Evolutionary conservation across 2,888 invertebrate species (phyloP).

Genomic region (Microchrysa polita): DNA sequence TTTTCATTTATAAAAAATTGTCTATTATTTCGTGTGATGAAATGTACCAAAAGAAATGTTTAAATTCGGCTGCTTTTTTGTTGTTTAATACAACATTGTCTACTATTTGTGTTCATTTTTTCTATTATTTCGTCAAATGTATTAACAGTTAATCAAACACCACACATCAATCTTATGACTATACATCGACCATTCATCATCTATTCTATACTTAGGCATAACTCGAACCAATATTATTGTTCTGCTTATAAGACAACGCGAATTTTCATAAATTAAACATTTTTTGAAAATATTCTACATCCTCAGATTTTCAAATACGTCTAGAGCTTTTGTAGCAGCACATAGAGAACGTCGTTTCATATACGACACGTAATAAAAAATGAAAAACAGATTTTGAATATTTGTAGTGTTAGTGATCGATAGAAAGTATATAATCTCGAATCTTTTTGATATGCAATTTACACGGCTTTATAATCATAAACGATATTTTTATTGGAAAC

Average conservation of each 20-base stretch:
- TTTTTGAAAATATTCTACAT: background rate
- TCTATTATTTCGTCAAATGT: too few relatives aligned
- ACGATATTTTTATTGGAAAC: too few relatives aligned
- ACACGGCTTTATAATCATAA: background rate
- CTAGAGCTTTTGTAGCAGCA: background rate
- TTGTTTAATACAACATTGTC: too few relatives aligned
- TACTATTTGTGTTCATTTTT: too few relatives aligned
- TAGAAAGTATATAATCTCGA: background rate
- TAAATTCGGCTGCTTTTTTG: too few relatives aligned
- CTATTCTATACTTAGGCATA: background rate
- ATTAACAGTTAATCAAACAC: too few relatives aligned
- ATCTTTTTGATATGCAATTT: background rate
- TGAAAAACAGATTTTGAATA: background rate
- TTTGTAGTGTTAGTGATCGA: background rate
- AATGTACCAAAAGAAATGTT: too few relatives aligned
- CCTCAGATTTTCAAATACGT: conserved; percentile 5
- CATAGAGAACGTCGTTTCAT: conserved; percentile 3
- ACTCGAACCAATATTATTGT: background rate
- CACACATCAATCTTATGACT: too few relatives aligned
- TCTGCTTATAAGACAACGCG: background rate
- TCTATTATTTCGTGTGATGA: too few relatives aligned
- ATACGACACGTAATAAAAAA: background rate
- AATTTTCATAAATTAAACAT: background rate
- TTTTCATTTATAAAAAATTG: too few relatives aligned
- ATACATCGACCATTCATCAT: too few relatives aligned